Evolutionary conservation across 2,888 invertebrate genomes (phyloP).

Genomic region (Habrosyne pyritoides): DNA sequence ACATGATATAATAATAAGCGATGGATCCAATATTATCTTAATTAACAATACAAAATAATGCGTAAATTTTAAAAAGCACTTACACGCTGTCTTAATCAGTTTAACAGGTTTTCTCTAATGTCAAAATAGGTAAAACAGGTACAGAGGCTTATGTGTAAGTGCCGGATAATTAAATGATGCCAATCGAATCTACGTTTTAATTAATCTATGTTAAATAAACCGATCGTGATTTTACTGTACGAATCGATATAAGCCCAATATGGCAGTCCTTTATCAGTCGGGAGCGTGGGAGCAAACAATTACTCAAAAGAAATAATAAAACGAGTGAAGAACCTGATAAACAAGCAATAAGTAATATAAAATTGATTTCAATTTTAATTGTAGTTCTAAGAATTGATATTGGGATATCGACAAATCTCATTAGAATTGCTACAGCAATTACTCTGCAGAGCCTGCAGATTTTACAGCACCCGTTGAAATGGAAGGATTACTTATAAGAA

Average conservation of each 20-base stretch:
- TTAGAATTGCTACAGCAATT: neutral
- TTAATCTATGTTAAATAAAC: constrained; percentile 10
- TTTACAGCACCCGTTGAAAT: neutral
- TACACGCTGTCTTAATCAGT: constrained; percentile 28
- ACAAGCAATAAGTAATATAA: no score
- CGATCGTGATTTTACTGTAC: constrained; percentile 31
- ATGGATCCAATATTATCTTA: constrained; percentile 50
- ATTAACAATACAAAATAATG: constrained; percentile 51
- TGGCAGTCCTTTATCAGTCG: constrained; percentile 27
- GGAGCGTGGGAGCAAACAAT: constrained; percentile 30
- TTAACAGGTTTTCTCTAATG: neutral
- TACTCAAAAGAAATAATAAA: no score
- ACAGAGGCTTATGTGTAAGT: constrained; percentile 29
- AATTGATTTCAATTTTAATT: no score
- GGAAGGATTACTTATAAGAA: neutral
- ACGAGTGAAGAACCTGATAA: no score
- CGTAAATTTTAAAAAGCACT: constrained; percentile 34
- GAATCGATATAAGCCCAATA: constrained; percentile 30
- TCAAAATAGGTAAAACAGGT: neutral
- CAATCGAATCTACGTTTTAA: constrained; percentile 28
- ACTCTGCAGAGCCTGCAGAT: no score
- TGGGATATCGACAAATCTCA: neutral
- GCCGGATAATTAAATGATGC: constrained; percentile 34
- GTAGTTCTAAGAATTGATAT: neutral
- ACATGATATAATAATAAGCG: constrained; percentile 72